These are phyloP conservation scores for Balaeniceps rex DNA, from an alignment of 2,113 vertebrate genomes.

Conservation along the genomic window DNA sequence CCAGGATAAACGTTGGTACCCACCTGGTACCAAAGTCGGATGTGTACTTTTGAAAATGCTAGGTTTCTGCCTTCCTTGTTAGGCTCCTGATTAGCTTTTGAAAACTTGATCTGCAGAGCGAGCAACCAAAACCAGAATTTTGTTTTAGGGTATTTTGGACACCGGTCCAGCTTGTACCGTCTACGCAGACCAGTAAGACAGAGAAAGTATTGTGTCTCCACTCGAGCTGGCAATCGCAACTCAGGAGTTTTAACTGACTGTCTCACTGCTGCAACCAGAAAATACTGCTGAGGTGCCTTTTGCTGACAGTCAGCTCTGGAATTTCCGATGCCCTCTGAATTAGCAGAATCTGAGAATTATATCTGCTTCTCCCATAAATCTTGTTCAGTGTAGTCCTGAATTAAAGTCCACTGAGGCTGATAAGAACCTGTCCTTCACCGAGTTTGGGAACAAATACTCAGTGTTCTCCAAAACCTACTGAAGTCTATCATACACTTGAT, in stretches of 20 bases:
- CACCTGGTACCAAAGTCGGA: neutral
- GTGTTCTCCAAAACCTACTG: neutral
- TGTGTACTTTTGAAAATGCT: accelerated
- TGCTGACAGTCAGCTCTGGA: neutral
- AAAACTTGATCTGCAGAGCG: neutral
- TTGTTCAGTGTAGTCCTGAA: neutral
- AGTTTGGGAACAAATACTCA: neutral
- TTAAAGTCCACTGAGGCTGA: neutral
- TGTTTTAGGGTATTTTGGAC: neutral
- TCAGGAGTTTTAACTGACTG: neutral
- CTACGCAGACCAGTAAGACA: neutral
- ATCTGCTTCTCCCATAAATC: neutral
- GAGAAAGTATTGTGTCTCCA: neutral
- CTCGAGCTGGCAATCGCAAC: neutral
- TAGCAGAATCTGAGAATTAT: neutral
- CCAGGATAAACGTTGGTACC: neutral
- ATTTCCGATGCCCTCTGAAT: neutral
- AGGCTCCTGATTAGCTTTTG: neutral
- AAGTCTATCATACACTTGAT: neutral
- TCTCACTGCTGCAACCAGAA: neutral
- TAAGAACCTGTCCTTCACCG: neutral
- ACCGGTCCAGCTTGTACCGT: accelerated
- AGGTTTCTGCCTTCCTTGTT: neutral
- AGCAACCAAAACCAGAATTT: neutral
- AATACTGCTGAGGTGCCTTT: neutral